phyloP scores from a whole-genome alignment of 1,140 invertebrate genomes.

The Dinoponera quadriceps region DNA sequence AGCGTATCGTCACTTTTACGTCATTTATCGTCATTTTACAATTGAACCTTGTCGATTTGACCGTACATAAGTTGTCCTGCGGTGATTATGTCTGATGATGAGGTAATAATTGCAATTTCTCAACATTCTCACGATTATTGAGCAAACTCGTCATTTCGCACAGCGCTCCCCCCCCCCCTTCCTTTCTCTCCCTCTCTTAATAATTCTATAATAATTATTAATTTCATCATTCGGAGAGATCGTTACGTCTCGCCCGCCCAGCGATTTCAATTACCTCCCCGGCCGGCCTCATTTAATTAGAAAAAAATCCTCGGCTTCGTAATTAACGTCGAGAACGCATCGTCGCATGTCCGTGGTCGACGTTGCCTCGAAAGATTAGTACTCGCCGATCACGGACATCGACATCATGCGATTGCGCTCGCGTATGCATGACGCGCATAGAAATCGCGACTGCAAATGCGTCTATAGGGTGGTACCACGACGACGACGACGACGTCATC shows the following conservation, averaged over 20 bases:
- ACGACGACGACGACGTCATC: background rate
- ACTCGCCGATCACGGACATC: slow-evolving; percentile 20
- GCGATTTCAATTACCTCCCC: background rate
- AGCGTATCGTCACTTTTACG: background rate
- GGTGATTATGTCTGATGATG: background rate
- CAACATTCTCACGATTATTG: background rate
- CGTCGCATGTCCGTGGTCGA: slow-evolving; percentile 11
- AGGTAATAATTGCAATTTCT: slow-evolving; percentile 5
- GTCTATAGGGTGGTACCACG: background rate
- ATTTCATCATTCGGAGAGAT: slow-evolving; percentile 17
- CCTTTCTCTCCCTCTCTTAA: background rate
- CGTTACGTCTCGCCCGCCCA: background rate
- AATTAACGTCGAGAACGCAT: slow-evolving; percentile 51
- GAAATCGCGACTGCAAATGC: slow-evolving; percentile 20
- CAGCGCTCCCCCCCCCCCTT: background rate
- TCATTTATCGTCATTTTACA: background rate
- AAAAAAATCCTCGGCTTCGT: background rate
- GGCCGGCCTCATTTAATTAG: background rate
- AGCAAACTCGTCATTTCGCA: background rate
- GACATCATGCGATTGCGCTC: slow-evolving; percentile 57
- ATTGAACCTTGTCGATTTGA: background rate
- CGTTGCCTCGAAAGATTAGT: slow-evolving; percentile 32
- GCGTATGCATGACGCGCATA: slow-evolving; percentile 57
- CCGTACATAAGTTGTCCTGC: background rate
- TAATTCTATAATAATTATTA: slow-evolving; percentile 3